Conservation (phyloP, 2,113 vertebrate species). For the Gasterosteus aculeatus region DNA sequence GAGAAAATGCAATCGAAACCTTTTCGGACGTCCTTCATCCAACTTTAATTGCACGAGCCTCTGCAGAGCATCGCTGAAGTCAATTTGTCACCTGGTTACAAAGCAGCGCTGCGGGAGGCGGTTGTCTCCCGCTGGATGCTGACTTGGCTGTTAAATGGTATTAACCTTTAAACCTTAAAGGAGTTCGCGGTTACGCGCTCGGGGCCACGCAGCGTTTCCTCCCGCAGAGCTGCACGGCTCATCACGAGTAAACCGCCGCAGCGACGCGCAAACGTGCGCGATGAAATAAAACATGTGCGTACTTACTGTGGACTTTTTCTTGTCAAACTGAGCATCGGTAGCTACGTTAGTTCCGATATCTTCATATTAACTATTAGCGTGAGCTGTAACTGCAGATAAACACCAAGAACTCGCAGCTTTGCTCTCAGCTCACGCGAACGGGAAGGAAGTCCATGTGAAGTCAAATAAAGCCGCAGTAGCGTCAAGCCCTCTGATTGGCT, state of each 20-base stretch:
- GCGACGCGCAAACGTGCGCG: neutral
- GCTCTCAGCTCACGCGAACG: conserved; percentile 8
- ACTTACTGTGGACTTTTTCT: conserved; percentile 39
- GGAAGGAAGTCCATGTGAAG: conserved; percentile 39
- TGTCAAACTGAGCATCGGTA: neutral
- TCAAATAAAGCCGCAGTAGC: conserved; percentile 80
- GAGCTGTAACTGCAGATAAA: neutral
- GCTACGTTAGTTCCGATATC: neutral
- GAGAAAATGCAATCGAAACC: neutral
- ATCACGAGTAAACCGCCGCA: conserved; percentile 22
- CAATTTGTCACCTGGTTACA: conserved; percentile 10
- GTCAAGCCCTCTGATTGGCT: conserved; percentile 71
- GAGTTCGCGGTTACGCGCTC: neutral
- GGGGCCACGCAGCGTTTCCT: conserved; percentile 26
- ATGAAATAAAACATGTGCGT: neutral
- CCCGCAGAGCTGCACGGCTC: conserved; percentile 23
- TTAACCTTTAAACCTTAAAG: neutral
- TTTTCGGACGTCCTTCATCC: neutral
- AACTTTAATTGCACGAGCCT: neutral
- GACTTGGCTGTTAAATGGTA: neutral
- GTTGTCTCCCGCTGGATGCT: neutral
- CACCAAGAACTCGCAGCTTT: neutral
- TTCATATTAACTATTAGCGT: too few relatives aligned
- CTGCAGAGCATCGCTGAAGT: neutral
- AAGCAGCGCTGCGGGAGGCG: neutral